Evolutionary conservation across 1,140 invertebrate genomes (phyloP), one percentile per base, ranked within the genome.

Genomic region (Pachyrhynchus sulphureomaculatus): DNA sequence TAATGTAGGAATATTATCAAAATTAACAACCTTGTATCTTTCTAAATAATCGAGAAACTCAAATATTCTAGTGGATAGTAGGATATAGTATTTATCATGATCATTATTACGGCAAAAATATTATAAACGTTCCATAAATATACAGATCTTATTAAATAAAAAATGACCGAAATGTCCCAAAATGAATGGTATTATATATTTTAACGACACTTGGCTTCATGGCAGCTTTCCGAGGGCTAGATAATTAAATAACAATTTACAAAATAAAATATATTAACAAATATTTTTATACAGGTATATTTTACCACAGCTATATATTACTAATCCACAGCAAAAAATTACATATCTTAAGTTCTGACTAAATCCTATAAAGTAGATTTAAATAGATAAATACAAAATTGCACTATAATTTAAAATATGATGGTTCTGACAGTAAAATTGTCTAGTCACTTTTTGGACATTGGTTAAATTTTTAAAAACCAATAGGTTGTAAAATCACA

Each of bases 201-300:
- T n/a, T n/a, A n/a, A n/a, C n/a, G n/a, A n/a, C n/a, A n/a, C n/a
- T n/a, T n/a, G n/a, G n/a, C n/a, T n/a, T n/a, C n/a, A n/a, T n/a
- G n/a, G n/a, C n/a, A n/a, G n/a, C n/a, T n/a, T n/a, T n/a, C n/a
- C n/a, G n/a, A n/a, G n/a, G n/a, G n/a, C n/a, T 29, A 29, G 12
- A 29, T 6, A 29, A 29, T 29, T 29, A 29, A 29, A 29, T 29
- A 29, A 29, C 26, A 29, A 29, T 34, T 52, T 53, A 53, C 39
- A 53, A 53, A 53, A 53, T 53, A 53, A 24, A 53, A 36, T 53
- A 53, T 53, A 53, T 53, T 39, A 53, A 53, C 51, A 39, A 39
- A 36, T 53, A 51, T 51, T 9, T 20, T 21, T 53, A 41, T 53
- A 53, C 51, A 53, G 10, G 17, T 53, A 39, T 39, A 53, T 39